These are phyloP conservation scores for Hylyphantes graminicola DNA, from an alignment of 1,140 invertebrate genomes.

Conservation along the genomic window DNA sequence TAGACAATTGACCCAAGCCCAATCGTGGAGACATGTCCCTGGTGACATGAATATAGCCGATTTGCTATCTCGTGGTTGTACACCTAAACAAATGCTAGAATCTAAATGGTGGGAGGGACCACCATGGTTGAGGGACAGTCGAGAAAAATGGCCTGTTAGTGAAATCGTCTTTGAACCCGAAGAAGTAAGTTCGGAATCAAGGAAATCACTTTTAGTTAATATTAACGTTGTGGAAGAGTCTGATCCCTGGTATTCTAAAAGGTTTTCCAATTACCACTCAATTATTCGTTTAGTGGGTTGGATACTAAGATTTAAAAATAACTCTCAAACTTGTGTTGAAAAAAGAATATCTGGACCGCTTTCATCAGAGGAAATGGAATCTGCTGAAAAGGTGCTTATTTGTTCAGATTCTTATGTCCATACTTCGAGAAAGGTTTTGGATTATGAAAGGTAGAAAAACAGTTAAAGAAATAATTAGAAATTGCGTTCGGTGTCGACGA, in stretches of 20 bases:
- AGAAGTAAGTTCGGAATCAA: background rate
- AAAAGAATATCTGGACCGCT: background rate
- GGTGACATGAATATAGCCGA: constrained; percentile 26
- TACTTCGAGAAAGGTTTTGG: constrained; percentile 14
- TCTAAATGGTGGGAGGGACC: constrained; percentile 25
- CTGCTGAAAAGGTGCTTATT: background rate
- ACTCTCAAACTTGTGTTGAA: background rate
- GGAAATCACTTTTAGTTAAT: background rate
- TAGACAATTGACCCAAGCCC: background rate
- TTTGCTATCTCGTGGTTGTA: constrained; percentile 8
- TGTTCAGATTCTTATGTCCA: background rate
- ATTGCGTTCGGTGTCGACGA: no score
- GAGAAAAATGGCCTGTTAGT: constrained; percentile 15
- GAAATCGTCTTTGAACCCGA: background rate
- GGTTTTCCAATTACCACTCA: background rate
- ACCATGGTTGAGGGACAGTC: background rate
- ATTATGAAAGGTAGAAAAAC: background rate
- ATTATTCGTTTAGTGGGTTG: background rate
- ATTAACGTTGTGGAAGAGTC: background rate
- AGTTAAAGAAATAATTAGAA: background rate
- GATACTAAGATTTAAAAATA: constrained; percentile 11
- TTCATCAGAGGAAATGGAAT: background rate
- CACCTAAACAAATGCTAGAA: background rate
- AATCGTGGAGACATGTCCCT: background rate
- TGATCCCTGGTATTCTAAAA: background rate